Base-by-base conservation (phyloP, 2,888 invertebrate species). In the Anticlea derivata region DNA sequence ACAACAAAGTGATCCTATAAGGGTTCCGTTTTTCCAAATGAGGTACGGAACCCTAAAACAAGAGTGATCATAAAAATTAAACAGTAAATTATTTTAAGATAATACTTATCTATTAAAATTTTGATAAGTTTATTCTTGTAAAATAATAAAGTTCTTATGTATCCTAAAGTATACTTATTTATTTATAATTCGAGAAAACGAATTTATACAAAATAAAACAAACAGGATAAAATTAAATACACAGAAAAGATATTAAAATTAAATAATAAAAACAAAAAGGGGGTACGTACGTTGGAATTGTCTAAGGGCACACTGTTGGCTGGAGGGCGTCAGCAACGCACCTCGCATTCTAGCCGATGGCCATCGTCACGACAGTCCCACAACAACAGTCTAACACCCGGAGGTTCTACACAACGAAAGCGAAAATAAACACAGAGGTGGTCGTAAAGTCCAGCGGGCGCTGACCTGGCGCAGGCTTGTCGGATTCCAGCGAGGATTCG, bases 271-370 rank as follows among this genome's bases (percentile, higher is more conserved):
- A 82, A 83, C 49, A 8, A 80, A 81, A 83, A 75, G 77, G 74
- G 74, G 73, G 82, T 90, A 91, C 91, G 73, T 91, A 91, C 91
- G 85, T 80, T 81, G 82, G 75, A 88, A 88, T 76, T 85, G 85
- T 85, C 76, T 87, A 83, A 90, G 83, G 84, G 78, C 83, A 78
- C 84, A 86, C 76, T 80, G 81, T 82, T 83, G 85, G 81, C 80
- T 86, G 78, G 84, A 86, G 86, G 88, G 89, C 89, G 89, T 86
- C 83, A 89, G 88, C 82, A 89, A 84, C 88, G 88, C 90, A 82
- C 90, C 88, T 86, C 89, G 90, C 90, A 90, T 90, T 85, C 90
- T 90, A 90, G 88, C 89, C 89, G 80, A 86, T 81, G 77, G 89
- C 90, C 89, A 89, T 89, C 75, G 75, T 89, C 88, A 87, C 84